phyloP scores from a whole-genome alignment of 2,888 invertebrate species.

The Hemistola chrysoprasaria region DNA sequence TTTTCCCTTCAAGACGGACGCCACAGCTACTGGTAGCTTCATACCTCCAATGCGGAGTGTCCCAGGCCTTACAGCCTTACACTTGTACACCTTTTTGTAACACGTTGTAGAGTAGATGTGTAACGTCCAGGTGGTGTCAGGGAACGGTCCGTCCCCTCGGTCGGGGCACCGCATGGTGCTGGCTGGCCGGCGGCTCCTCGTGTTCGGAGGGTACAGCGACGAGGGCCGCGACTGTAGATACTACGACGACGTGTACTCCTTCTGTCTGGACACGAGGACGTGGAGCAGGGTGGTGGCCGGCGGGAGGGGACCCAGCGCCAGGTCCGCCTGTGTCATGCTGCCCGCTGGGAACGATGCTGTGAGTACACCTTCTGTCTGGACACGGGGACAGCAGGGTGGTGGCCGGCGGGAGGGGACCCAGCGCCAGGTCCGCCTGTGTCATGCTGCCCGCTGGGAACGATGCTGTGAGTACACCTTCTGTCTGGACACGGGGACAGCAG shows the following conservation, averaged over 20 bases:
- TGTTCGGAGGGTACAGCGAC: constrained; percentile 97
- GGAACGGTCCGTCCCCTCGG: constrained; percentile 88
- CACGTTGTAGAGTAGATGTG: neutral
- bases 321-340: constrained; percentile 91
- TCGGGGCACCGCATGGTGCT: constrained; percentile 93
- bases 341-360: constrained; percentile 74
- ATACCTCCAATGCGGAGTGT: too few species aligned
- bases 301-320: constrained; percentile 87
- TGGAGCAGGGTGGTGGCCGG: constrained; percentile 88
- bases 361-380: too few species aligned
- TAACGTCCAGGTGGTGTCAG: constrained; percentile 51
- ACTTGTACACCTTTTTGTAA: too few species aligned
- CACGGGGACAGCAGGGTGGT: too few species aligned
- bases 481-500: too few species aligned
- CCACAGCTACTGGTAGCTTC: too few species aligned
- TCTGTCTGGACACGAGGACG: constrained; percentile 84
- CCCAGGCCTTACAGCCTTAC: too few species aligned
- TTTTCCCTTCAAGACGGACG: too few species aligned
- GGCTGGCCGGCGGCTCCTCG: constrained; percentile 88
- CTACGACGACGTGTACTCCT: constrained; percentile 92
- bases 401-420: too few species aligned
- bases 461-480: too few species aligned
- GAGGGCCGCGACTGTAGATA: constrained; percentile 93
- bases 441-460: too few species aligned
- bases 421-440: too few species aligned